These are phyloP conservation scores for Phyllostomus hastatus DNA, from an alignment of 2,113 vertebrate genomes.

Conservation along the genomic window DNA sequence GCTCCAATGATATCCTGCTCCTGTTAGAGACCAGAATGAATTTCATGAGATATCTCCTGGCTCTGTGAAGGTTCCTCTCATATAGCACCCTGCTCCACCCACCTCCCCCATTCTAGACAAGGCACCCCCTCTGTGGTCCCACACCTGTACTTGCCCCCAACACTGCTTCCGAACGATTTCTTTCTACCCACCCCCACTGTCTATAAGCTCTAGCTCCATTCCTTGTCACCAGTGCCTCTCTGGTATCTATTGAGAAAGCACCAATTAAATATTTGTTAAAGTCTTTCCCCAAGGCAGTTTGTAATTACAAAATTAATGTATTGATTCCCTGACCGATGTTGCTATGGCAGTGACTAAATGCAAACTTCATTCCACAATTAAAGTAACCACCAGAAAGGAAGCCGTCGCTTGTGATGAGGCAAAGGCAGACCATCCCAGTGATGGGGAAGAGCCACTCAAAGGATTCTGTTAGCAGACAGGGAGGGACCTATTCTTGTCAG, in stretches of 20 bases:
- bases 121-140: not conserved
- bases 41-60: not conserved
- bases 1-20: not conserved
- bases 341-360: constrained; percentile 19
- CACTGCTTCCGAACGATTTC: not conserved
- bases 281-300: not conserved
- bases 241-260: not conserved
- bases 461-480: not conserved
- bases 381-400: not conserved
- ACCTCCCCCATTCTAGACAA: not conserved
- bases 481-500: not conserved
- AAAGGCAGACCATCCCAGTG: not conserved
- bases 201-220: not conserved
- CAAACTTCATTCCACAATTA: constrained; percentile 19
- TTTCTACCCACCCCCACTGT: not conserved
- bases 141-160: not conserved
- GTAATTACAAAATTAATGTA: constrained; percentile 41
- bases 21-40: not conserved
- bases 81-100: not conserved
- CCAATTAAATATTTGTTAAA: constrained; percentile 11
- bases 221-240: not conserved
- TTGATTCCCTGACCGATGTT: not conserved
- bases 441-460: not conserved
- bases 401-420: not conserved
- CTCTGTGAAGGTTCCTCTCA: not conserved